Percentiles rank a stretch among this genome's conserved stretches.
Evolutionary conservation across 53 echinoderm and acorn worm genomes (phyloP).

Genomic region (Antedon mediterranea): DNA sequence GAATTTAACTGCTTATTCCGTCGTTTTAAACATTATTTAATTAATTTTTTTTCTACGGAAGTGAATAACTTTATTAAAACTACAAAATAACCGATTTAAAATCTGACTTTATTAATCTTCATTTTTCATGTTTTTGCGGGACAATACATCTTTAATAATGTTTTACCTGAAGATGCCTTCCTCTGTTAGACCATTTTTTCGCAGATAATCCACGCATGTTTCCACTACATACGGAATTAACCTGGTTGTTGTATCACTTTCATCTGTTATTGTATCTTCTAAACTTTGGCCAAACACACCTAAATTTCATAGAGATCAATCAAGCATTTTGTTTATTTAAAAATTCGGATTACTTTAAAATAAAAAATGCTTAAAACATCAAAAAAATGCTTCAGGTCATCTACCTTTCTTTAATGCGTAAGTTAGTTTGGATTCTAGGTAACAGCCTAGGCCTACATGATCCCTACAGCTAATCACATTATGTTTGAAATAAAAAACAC

Average conservation of each 20-base stretch:
- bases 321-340: constrained; percentile 1
- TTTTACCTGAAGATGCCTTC: constrained; percentile 94
- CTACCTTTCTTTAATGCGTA: background rate
- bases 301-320: constrained; percentile 2
- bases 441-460: background rate
- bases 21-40: no score
- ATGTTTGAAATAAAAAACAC: background rate
- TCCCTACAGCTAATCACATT: background rate
- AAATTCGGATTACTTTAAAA: no score
- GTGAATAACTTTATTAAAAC: no score
- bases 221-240: constrained; percentile 77
- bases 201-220: constrained; percentile 45
- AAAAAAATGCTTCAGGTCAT: no score
- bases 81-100: no score
- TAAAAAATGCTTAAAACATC: no score
- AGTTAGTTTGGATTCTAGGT: background rate
- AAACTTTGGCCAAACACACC: constrained; percentile 89
- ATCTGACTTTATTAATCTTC: no score
- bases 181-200: constrained; percentile 58
- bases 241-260: constrained; percentile 73
- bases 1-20: no score
- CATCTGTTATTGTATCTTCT: constrained; percentile 79
- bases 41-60: no score
- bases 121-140: no score
- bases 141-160: no score